Evolutionary conservation across 2,113 vertebrate species (phyloP), one percentile per base, ranked within the genome.

Genomic region (Gasterosteus aculeatus): DNA sequence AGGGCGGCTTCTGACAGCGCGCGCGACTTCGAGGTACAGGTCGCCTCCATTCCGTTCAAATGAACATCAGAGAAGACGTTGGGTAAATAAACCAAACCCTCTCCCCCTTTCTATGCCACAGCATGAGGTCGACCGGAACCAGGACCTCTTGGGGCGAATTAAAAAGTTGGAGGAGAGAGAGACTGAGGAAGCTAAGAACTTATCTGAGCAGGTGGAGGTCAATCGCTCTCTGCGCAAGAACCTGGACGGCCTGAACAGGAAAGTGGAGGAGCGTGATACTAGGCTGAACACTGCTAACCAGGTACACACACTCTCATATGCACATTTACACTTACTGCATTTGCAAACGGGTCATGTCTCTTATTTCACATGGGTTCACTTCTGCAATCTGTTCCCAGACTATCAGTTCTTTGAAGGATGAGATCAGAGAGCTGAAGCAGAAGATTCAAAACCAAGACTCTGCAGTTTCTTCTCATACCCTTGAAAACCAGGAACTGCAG

Each of bases 61-160:
- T 63, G 31, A 33, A 15, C 1, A 0, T 47, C 49, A 38, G 11
- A 18, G 42, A n/a, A 49, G 26, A 41, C 19, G 29, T 10, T 42
- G 0, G 19, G 49, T 67, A 62, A 72, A 33, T 26, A 26, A 26
- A 26, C 22, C 22, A 26, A 26, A 26, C 22, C 22, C 22, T 26
- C 10, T 57, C 2, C 26, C 14, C 4, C 19, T 41, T 60, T 53
- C 53, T 66, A 26, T 69, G 8, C 74, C 60, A 15, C 74, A 99
- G 98, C 95, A 96, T 2, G 96, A 97, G 88, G 89, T 95, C 1
- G 96, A 96, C 75, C 93, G 94, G 16, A 99, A 97, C 89, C 95
- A 96, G 86, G 96, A 96, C n/a, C 94, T 99, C 57, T 85, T 95
- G 68, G 90, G 92, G 0, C 93, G 92, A 29, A 95, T 98, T 7